Percentiles rank a stretch among this genome's conserved stretches.
phyloP scores from a whole-genome alignment of 2,888 invertebrate genomes.

The Microchrysa polita region DNA sequence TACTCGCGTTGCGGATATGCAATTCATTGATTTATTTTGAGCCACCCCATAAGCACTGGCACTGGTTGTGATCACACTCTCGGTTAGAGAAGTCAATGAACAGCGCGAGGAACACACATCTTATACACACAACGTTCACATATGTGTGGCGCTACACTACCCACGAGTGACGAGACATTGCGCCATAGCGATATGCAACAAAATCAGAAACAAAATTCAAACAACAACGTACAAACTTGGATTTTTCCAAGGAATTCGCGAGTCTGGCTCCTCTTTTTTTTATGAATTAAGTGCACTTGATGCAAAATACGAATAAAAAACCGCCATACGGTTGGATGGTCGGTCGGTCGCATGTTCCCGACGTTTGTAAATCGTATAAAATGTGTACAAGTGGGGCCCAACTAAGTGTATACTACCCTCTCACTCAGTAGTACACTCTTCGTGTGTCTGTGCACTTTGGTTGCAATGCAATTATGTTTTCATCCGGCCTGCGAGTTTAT shows the following conservation, averaged over 20 bases:
- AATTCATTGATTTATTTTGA: slow-evolving; percentile 10
- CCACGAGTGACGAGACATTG: too few species aligned
- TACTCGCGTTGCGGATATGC: neutral
- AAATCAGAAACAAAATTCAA: neutral
- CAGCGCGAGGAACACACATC: too few species aligned
- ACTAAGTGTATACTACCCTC: neutral
- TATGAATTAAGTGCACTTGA: neutral
- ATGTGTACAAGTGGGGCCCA: neutral
- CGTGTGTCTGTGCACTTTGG: neutral
- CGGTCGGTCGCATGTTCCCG: neutral
- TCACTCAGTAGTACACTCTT: too few species aligned
- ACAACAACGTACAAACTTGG: neutral
- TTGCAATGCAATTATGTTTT: slow-evolving; percentile 6
- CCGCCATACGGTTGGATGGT: neutral
- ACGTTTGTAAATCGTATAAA: slow-evolving; percentile 4
- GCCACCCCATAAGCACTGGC: too few species aligned
- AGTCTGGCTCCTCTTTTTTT: neutral
- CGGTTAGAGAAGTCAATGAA: slow-evolving; percentile 1
- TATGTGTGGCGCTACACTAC: too few species aligned
- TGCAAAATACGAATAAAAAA: neutral
- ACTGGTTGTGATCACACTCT: neutral
- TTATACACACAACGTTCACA: too few species aligned
- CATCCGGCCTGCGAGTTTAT: slow-evolving; percentile 26
- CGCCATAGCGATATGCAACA: too few species aligned
- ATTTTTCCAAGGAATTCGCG: neutral